Evolutionary conservation across 1,140 invertebrate species (phyloP), one percentile per base, ranked within the genome.

Genomic region (Drosophila orena): DNA sequence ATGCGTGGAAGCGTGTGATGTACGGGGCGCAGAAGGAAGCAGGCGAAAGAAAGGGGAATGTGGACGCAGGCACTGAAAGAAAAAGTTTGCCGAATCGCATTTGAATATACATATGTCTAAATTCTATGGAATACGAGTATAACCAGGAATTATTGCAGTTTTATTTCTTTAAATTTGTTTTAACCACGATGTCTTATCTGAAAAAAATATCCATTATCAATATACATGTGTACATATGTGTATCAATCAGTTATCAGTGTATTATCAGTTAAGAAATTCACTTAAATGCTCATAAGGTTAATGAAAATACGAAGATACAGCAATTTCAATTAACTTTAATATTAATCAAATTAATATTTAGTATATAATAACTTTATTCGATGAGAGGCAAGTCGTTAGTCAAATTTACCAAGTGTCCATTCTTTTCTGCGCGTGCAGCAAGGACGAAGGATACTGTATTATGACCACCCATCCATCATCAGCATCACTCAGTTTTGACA

Each of bases 401-500:
- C 7, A n/a, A 15, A 2, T 43, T 24, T 20, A 30, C 22, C 12
- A 44, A 15, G 30, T 10, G 30, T 14, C n/a, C 1, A 30, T 2
- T 2, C 4, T 50, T 35, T 53, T 62, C 20, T 38, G 14, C 3
- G 10, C 5, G 15, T 30, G 34, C 17, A 24, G 15, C 34, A 30
- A 27, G 50, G 20, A 50, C 37, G 53, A 74, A 69, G 66, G 72
- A 61, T 77, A 77, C 44, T 70, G 76, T 79, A 66, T 78, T 83
- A 59, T 78, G 75, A 54, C 30, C 74, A 60, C 37, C 79, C 77
- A 89, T 89, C 84, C 85, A 89, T 89, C 84, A 89, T 75, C 76
- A 57, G 84, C 84, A 89, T 88, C 84, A 88, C 76, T 88, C 84
- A 88, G 84, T 88, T 88, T 83, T 88, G 84, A 88, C 84, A 88